phyloP scores from a whole-genome alignment of 2,113 vertebrate species.

The Proterorhinus semilunaris region DNA sequence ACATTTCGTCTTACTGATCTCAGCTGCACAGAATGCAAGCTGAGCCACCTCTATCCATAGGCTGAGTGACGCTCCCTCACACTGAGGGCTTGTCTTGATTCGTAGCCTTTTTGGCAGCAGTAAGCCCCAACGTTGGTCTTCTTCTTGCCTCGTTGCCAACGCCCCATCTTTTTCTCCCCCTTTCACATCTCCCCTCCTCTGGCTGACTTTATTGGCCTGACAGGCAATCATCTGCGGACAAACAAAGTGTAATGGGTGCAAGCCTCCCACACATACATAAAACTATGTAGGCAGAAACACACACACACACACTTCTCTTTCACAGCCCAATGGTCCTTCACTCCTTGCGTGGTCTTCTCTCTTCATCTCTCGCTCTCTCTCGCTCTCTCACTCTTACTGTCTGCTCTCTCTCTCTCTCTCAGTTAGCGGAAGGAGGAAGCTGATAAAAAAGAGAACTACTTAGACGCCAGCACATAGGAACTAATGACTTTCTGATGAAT shows the following conservation, averaged over 20 bases:
- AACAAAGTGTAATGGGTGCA: conserved; percentile 54
- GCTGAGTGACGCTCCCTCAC: neutral
- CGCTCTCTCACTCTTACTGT: neutral
- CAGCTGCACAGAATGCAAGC: too few species aligned
- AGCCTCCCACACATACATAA: conserved; percentile 27
- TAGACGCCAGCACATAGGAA: conserved; percentile 56
- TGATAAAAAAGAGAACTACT: conserved; percentile 12
- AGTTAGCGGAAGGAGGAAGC: conserved; percentile 25
- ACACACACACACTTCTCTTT: conserved; percentile 40
- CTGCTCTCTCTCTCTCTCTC: conserved; percentile 38
- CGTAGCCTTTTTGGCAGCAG: neutral
- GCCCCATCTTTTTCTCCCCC: neutral
- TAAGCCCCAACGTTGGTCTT: conserved; percentile 14
- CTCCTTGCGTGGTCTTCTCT: conserved; percentile 44
- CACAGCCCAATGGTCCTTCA: conserved; percentile 66
- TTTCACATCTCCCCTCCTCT: conserved; percentile 39
- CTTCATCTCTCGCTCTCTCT: neutral
- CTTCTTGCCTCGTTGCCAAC: conserved; percentile 10
- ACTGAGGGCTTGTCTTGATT: neutral
- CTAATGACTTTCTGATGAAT: conserved; percentile 77
- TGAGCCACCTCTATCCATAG: neutral
- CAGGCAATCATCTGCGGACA: conserved; percentile 61
- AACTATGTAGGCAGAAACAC: conserved; percentile 20
- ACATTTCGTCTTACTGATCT: neutral
- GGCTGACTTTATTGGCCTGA: conserved; percentile 63